Evolutionary conservation across 2,113 vertebrate genomes (phyloP), one percentile per base, ranked within the genome.

Genomic region (Eclectus roratus): DNA sequence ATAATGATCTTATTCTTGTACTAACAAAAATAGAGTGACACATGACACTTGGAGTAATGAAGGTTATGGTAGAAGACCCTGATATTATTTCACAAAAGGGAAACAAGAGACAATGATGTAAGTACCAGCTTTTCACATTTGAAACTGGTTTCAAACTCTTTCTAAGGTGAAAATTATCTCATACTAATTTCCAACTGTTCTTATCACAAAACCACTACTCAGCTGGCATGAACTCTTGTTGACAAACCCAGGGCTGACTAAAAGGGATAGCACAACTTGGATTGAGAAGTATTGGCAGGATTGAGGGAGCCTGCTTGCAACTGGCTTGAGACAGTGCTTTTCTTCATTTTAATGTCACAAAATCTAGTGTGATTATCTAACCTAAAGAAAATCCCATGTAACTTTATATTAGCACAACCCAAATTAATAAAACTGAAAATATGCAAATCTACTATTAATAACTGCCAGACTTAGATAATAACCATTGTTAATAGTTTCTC

Each of bases 351-450:
- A 68, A 14, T 83, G 28, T 60, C 63, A 80, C 17, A 61, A 71
- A 93, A 93, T 55, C 33, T 47, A 68, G 27, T 8, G 11, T 56
- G 41, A 79, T 88, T 94, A 53, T 66, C 71, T 63, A 91, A 84
- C 53, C 46, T 94, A 70, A 93, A 96, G 92, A 83, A 96, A 96
- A 96, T 86, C 56, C 77, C 85, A 12, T 72, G 50, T 28, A 84
- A 61, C 28, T 88, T 74, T 43, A 19, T 86, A 21, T 76, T 60
- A 87, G 41, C 10, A 19, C 24, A 85, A 71, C 2, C 8, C 25
- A 87, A 93, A 91, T 91, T 33, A 94, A 76, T 87, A 91, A 81
- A 88, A 85, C 35, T n/a, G 80, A 93, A 91, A 83, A 88, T 64
- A 86, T 79, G 69, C 80, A 86, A 95, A 68, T 76, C 37, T 80